Conservation (phyloP, 2,888 invertebrate species). For the Drosophila lutescens region DNA sequence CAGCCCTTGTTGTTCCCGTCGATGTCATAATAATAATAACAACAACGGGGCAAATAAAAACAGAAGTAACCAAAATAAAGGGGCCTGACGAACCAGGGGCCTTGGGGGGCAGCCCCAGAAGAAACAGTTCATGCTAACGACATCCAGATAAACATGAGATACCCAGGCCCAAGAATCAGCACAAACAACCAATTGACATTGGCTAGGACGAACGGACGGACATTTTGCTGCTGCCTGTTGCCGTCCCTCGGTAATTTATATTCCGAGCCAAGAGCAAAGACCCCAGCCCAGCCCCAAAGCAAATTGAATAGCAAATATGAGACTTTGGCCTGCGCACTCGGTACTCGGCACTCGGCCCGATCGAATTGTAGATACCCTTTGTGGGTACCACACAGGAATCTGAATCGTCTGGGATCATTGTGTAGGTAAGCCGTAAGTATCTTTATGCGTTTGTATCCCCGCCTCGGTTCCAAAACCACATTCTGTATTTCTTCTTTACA, state of each 20-base stretch:
- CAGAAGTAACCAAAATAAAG: conserved; percentile 64
- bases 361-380: conserved; percentile 39
- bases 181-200: conserved; percentile 64
- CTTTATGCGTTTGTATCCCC: conserved; percentile 1
- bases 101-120: conserved; percentile 28
- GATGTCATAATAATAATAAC: conserved; percentile 65
- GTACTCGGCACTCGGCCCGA: not conserved
- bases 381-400: not conserved
- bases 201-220: conserved; percentile 55
- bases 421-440: conserved; percentile 10
- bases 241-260: conserved; percentile 62
- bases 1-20: conserved; percentile 29
- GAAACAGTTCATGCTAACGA: conserved; percentile 64
- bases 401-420: not conserved
- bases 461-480: not conserved
- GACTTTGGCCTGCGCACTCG: conserved; percentile 20
- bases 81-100: conserved; percentile 37
- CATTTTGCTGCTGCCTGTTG: conserved; percentile 49
- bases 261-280: conserved; percentile 15
- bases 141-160: conserved; percentile 63
- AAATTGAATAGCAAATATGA: conserved; percentile 54
- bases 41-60: conserved; percentile 60
- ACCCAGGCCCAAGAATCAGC: conserved; percentile 23
- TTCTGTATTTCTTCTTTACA: not conserved
- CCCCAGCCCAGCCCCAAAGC: conserved; percentile 24